Conservation (phyloP, 2,888 invertebrate species). For the Stictocephala bisonia region DNA sequence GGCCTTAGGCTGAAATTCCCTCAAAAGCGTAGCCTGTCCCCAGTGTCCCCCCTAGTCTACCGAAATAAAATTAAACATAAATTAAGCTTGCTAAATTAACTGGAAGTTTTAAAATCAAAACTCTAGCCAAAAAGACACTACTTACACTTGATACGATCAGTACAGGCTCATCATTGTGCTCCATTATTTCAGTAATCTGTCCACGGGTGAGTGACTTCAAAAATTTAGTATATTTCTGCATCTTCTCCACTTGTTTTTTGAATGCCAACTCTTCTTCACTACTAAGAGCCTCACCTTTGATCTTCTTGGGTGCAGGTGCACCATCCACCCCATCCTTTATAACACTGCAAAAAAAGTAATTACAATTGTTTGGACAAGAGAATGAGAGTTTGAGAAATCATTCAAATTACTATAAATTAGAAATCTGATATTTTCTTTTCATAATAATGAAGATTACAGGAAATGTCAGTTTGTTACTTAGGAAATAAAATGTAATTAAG, state of each 20-base stretch:
- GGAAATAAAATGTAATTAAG: no score
- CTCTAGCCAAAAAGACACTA: no score
- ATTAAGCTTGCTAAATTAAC: no score
- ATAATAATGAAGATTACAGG: no score
- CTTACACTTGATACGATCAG: background rate
- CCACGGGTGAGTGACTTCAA: background rate
- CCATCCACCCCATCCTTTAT: slow-evolving; percentile 65
- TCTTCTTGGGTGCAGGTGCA: slow-evolving; percentile 73
- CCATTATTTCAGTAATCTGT: slow-evolving; percentile 8
- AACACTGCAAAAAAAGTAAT: slow-evolving; percentile 51
- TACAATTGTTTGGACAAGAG: background rate
- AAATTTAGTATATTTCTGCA: slow-evolving; percentile 30
- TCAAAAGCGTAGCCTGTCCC: no score
- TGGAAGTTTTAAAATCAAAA: no score
- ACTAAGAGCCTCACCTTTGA: slow-evolving; percentile 72
- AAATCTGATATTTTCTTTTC: no score
- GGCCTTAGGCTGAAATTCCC: no score
- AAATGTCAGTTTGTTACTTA: no score
- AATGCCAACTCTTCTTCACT: slow-evolving; percentile 77
- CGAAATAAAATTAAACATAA: no score
- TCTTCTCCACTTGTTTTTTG: slow-evolving; percentile 70
- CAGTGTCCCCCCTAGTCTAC: no score
- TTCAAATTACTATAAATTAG: background rate
- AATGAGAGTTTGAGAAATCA: slow-evolving; percentile 6
- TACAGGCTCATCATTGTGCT: background rate